Conservation (phyloP, 2,888 invertebrate genomes). For the Hirtodrosophila duncani region DNA sequence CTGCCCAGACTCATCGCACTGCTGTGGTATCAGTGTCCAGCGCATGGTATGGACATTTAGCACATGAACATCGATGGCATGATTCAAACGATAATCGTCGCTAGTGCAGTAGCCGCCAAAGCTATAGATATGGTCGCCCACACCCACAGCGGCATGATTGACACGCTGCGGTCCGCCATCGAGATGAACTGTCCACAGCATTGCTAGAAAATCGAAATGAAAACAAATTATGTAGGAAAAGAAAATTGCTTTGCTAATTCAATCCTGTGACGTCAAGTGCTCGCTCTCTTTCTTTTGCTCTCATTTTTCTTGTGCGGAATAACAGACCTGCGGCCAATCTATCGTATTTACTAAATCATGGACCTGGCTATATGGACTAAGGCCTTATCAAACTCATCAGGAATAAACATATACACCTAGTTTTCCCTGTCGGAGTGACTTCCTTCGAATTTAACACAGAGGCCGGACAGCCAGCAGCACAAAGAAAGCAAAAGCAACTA, state of each 20-base stretch:
- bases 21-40: constrained; percentile 80
- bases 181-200: constrained; percentile 91
- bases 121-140: constrained; percentile 89
- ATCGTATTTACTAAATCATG: no score
- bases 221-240: neutral
- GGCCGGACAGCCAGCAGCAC: no score
- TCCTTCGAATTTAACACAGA: no score
- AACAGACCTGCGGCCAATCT: no score
- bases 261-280: neutral
- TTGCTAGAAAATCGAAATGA: constrained; percentile 66
- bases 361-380: no score
- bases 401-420: no score
- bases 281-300: no score
- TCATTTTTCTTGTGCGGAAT: no score
- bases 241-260: neutral
- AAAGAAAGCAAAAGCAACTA: no score
- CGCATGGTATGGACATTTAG: constrained; percentile 85
- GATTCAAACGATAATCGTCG: constrained; percentile 84
- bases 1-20: constrained; percentile 79
- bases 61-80: constrained; percentile 92
- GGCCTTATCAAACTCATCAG: no score
- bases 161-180: constrained; percentile 95
- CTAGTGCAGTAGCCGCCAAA: constrained; percentile 96
- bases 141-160: constrained; percentile 93
- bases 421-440: no score